Evolutionary conservation across 2,888 invertebrate species (phyloP), one percentile per base, ranked within the genome.

Genomic region (Drosophila mettleri): DNA sequence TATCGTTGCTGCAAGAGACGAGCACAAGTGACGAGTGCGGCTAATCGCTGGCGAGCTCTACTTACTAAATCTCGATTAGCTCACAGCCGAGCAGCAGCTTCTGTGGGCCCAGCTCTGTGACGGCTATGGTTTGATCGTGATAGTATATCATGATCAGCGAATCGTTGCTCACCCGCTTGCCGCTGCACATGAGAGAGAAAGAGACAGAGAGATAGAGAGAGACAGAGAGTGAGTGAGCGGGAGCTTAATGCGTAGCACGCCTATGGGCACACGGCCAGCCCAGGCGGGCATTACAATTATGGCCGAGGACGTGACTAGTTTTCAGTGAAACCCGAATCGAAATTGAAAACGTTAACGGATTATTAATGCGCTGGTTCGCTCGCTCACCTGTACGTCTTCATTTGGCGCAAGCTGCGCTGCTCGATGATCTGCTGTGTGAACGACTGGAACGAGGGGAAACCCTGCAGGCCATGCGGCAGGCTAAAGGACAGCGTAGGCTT

Each of bases 51-150:
- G 9, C 5, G 3, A 16, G 27, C 5, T 16, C 43, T 89, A 96
- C 97, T 96, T 93, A 97, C 97, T 95, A 95, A 78, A 96, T 96
- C 94, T 97, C 97, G 89, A 97, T 95, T 83, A 97, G 94, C 91
- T 96, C 96, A 91, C 97, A 97, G 89, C 95, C 95, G 52, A 95
- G 93, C 65, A 96, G 93, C 83, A 95, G 92, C 90, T 96, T 95
- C 69, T 94, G 94, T 7, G 94, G 93, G 5, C 95, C 96, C 64
- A 97, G 93, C 91, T 97, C 97, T 46, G 96, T 95, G 43, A 97
- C 94, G 2, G 96, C 97, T 43, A 97, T 95, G 1, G 97, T 96
- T 92, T 96, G 96, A 88, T 97, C 97, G 92, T 96, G 94, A 92
- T 94, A 94, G 91, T 96, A 97, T 72, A 96, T 95, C 95, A 96